Percentiles rank a stretch among this genome's conserved stretches.
These are phyloP conservation scores for Scomber colias DNA, from an alignment of 2,113 vertebrate species.

Conservation along the genomic window DNA sequence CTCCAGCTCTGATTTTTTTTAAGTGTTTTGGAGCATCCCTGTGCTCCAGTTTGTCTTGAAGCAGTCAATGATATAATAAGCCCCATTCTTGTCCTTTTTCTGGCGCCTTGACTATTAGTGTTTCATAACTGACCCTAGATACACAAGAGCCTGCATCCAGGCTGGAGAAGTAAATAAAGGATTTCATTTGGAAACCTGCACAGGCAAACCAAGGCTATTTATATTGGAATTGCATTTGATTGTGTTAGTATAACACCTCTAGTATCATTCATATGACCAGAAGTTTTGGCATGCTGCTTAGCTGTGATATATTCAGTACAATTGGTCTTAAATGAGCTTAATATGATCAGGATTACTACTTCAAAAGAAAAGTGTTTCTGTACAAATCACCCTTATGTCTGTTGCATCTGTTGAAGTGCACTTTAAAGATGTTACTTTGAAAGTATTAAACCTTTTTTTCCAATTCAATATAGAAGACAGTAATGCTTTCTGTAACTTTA, in stretches of 20 bases:
- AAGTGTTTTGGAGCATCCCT: constrained; percentile 61
- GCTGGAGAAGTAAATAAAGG: not conserved
- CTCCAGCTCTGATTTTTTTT: constrained; percentile 55
- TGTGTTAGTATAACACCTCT: not conserved
- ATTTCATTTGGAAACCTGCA: not conserved
- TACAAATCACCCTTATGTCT: too few relatives aligned
- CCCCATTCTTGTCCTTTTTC: constrained; percentile 62
- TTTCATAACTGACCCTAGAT: constrained; percentile 88
- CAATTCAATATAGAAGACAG: not conserved
- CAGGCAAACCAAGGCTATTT: not conserved
- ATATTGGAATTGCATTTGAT: not conserved
- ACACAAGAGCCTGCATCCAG: constrained; percentile 65
- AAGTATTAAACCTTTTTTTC: not conserved
- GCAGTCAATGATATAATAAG: constrained; percentile 75
- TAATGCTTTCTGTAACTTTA: not conserved
- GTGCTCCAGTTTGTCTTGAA: constrained; percentile 65
- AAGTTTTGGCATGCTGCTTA: not conserved
- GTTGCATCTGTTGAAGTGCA: not conserved
- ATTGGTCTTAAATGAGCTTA: not conserved
- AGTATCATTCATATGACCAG: too few relatives aligned
- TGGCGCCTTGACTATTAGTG: constrained; percentile 74
- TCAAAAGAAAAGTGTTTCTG: not conserved
- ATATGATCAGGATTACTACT: not conserved
- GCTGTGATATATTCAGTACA: not conserved
- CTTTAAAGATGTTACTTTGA: not conserved